phyloP scores from a whole-genome alignment of 2,797 vertebrate species.

The Vespertilio murinus region DNA sequence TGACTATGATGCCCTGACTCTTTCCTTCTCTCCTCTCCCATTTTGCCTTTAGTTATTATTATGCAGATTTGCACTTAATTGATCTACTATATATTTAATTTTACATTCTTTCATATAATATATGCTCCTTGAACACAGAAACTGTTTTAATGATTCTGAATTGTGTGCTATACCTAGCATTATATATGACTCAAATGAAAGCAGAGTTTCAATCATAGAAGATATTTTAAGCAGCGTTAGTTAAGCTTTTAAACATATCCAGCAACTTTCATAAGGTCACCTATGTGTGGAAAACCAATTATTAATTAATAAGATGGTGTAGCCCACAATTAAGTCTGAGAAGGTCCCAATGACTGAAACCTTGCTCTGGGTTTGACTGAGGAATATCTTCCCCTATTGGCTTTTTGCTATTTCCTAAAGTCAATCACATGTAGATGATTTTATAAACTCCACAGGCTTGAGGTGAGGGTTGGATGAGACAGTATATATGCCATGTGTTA shows the following conservation, averaged over 20 bases:
- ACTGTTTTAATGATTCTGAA: constrained; percentile 26
- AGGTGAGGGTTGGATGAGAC: not conserved
- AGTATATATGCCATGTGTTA: not conserved
- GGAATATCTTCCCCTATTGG: not conserved
- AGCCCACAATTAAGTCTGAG: not conserved
- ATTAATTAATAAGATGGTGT: not conserved
- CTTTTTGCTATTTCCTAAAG: not conserved
- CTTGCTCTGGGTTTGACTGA: not conserved
- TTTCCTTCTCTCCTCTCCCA: not conserved
- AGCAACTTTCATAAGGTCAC: not conserved
- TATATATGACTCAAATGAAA: not conserved
- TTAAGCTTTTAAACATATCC: not conserved
- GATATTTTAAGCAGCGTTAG: not conserved
- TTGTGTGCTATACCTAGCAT: not conserved
- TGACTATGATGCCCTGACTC: not conserved
- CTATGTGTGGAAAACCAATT: not conserved
- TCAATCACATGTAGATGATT: not conserved
- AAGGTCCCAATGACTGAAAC: not conserved
- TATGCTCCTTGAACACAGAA: constrained; percentile 19
- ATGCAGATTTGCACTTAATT: not conserved
- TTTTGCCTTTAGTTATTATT: not conserved
- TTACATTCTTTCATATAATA: not conserved
- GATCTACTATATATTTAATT: not conserved
- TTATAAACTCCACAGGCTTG: not conserved
- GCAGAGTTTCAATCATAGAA: not conserved